Conservation (phyloP, 2,113 vertebrate genomes). For the Bubo scandiacus region DNA sequence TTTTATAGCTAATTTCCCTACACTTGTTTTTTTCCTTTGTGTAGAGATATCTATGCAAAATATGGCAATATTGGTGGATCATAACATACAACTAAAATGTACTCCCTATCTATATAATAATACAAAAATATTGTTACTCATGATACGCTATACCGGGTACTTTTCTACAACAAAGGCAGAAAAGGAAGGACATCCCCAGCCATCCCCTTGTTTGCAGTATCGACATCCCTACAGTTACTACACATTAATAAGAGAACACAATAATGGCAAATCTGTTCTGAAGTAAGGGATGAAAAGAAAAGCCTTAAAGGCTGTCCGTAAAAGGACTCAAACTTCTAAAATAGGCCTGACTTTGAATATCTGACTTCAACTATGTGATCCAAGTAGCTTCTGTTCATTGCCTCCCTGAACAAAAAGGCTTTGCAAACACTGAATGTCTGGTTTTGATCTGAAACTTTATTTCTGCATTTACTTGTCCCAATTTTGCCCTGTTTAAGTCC, state of each 20-base stretch:
- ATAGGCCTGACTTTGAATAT: not conserved
- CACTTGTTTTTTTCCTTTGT: not conserved
- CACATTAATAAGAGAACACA: not conserved
- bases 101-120: not conserved
- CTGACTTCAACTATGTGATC: not conserved
- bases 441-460: not conserved
- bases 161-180: not conserved
- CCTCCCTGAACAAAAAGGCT: not conserved
- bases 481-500: not conserved
- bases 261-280: not conserved
- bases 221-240: not conserved
- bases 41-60: not conserved
- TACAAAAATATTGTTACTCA: not conserved
- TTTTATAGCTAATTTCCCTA: not conserved
- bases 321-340: not conserved
- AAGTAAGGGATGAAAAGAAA: not conserved
- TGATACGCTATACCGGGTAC: too few relatives aligned
- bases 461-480: not conserved
- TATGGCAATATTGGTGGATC: not conserved
- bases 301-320: not conserved
- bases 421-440: not conserved
- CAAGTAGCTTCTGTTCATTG: not conserved
- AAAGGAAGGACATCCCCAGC: not conserved
- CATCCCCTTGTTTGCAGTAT: not conserved
- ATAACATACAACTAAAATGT: not conserved